These are phyloP conservation scores for Tanypteryx hageni DNA, from an alignment of 2,888 invertebrate genomes.

Conservation along the genomic window DNA sequence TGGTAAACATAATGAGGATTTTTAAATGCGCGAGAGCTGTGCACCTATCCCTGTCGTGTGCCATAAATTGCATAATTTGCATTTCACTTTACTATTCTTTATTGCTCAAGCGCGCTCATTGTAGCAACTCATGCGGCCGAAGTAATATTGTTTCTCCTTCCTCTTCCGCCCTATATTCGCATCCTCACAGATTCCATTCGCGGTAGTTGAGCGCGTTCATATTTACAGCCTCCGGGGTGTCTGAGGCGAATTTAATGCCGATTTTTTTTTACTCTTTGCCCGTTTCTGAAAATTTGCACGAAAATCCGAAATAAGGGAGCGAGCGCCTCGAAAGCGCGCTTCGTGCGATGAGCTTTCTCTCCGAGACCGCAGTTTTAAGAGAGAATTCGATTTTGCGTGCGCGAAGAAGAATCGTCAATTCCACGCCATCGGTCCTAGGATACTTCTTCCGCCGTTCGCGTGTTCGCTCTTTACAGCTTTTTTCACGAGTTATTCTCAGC, in stretches of 20 bases:
- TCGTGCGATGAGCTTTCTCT: too few species aligned
- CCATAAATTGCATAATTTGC: too few species aligned
- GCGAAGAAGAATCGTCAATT: neutral
- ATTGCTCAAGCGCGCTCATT: too few species aligned
- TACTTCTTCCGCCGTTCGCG: neutral
- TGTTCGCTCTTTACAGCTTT: neutral
- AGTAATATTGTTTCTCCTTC: neutral
- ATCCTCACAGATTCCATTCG: neutral
- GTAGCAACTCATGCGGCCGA: too few species aligned
- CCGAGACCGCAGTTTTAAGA: too few species aligned
- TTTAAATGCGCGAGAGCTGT: too few species aligned
- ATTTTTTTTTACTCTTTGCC: neutral
- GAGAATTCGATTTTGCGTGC: neutral
- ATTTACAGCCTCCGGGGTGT: neutral
- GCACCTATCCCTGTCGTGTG: too few species aligned
- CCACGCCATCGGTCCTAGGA: neutral
- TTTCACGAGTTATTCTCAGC: neutral
- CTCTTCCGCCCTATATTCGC: neutral
- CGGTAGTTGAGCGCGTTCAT: neutral
- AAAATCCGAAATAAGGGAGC: neutral
- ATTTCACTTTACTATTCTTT: too few species aligned
- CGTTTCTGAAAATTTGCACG: neutral
- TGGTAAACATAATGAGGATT: too few species aligned
- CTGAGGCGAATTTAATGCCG: neutral
- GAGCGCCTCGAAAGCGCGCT: too few species aligned